Evolutionary conservation across 2,888 invertebrate genomes (phyloP).

Genomic region (Patella caerulea): DNA sequence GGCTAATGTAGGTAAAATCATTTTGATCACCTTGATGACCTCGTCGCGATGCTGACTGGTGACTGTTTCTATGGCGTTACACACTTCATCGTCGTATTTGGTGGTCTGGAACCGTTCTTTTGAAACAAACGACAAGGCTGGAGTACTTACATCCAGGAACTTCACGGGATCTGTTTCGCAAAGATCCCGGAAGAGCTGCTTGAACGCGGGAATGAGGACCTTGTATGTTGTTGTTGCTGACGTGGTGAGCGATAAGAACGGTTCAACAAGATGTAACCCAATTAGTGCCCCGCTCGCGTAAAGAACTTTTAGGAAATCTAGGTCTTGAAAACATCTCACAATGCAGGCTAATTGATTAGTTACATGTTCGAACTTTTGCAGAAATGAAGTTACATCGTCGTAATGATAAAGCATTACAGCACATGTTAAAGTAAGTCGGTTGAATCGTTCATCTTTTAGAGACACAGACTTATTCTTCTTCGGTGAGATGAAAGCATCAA

Average conservation of each 20-base stretch:
- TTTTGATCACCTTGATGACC: neutral
- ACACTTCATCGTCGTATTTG: neutral
- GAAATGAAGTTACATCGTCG: no score
- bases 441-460: conserved; percentile 19
- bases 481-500: conserved; percentile 8
- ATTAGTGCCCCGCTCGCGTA: neutral
- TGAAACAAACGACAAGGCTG: neutral
- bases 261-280: neutral
- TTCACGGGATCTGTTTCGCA: neutral
- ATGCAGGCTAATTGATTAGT: conserved; percentile 3
- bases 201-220: neutral
- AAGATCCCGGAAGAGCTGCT: neutral
- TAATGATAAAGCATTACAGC: no score
- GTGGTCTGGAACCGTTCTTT: neutral
- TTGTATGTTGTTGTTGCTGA: neutral
- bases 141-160: neutral
- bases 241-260: neutral
- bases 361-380: neutral
- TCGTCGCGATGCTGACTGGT: neutral
- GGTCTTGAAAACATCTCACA: neutral
- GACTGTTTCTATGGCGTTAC: neutral
- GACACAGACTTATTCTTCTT: conserved; percentile 19
- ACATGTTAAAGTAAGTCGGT: no score
- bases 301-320: neutral
- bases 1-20: neutral